Evolutionary conservation across 2,797 vertebrate genomes (phyloP).

Genomic region (Propithecus perrieri): DNA sequence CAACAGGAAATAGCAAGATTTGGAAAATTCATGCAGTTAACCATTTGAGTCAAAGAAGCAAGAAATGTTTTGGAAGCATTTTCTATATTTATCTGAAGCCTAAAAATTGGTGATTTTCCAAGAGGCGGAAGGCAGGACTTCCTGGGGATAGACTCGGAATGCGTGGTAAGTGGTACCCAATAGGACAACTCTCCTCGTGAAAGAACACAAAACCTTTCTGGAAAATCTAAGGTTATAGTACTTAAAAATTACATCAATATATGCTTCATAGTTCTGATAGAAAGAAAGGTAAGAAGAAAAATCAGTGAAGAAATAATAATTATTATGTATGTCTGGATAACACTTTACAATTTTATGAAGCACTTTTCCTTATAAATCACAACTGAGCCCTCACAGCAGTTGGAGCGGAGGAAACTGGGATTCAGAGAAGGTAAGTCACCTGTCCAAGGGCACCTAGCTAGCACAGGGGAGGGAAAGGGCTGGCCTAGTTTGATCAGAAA

Average conservation of each 20-base stretch:
- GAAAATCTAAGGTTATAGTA: background rate
- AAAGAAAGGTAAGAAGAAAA: background rate
- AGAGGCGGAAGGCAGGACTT: background rate
- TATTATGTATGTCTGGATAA: background rate
- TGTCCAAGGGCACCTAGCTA: background rate
- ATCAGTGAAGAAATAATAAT: background rate
- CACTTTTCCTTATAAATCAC: background rate
- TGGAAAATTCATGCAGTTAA: background rate
- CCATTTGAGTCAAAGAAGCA: background rate
- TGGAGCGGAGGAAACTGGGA: background rate
- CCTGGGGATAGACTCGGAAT: background rate
- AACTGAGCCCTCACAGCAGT: background rate
- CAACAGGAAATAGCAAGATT: background rate
- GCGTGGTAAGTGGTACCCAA: background rate
- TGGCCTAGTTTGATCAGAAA: background rate
- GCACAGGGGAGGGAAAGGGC: background rate
- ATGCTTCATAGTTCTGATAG: background rate
- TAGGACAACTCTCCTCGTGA: background rate
- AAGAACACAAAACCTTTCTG: background rate
- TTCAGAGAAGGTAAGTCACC: background rate
- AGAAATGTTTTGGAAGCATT: background rate
- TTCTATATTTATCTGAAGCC: slow-evolving; percentile 16
- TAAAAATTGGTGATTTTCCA: background rate
- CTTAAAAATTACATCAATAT: background rate
- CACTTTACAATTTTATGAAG: background rate